Evolutionary conservation across 2,888 invertebrate genomes (phyloP), one percentile per base, ranked within the genome.

Genomic region (Congeria kusceri): DNA sequence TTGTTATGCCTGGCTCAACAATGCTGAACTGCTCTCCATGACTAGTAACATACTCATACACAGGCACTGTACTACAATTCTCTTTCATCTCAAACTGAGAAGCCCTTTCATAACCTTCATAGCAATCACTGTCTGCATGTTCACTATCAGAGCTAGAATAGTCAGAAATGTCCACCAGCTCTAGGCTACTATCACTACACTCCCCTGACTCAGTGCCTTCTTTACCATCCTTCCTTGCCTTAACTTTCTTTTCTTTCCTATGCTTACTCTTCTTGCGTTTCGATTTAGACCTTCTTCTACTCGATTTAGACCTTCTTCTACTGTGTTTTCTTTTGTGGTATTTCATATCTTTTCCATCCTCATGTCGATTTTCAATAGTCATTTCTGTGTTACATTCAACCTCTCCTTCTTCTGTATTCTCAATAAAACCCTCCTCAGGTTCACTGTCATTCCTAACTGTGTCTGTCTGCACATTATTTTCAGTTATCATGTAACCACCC

Each of bases 181-280:
- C 69, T 39, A 28, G 4, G 32, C 62, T 56, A 15, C 32, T 56
- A 44, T 70, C 76, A 61, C 39, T 67, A 44, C 76, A 27, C 63
- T 80, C 80, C 47, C 80, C 80, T 39, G 80, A 78, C 66, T 76
- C 77, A 39, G 44, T 74, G 15, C 56, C 64, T 39, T 3, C 4
- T 13, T 53, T 9, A 53, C 11, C 53, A 53, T 53, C 25, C n/a
- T 53, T 53, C 53, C 25, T 53, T 53, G 20, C 25, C 7, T 5
- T 2, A 20, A 15, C 23, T 53, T 53, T 53, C 20, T 53, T 53
- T 18, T 18, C n/a, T 20, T 53, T 20, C 3, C 9, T 53, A 18
- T 53, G 53, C 9, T 25, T 53, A 7, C 18, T 20, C 53, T 53
- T 53, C n/a, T 53, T 20, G 9, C n/a, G 53, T 18, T 53, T 53